Base-by-base conservation (phyloP, 2,888 invertebrate species). In the Dermolepida albohirtum region DNA sequence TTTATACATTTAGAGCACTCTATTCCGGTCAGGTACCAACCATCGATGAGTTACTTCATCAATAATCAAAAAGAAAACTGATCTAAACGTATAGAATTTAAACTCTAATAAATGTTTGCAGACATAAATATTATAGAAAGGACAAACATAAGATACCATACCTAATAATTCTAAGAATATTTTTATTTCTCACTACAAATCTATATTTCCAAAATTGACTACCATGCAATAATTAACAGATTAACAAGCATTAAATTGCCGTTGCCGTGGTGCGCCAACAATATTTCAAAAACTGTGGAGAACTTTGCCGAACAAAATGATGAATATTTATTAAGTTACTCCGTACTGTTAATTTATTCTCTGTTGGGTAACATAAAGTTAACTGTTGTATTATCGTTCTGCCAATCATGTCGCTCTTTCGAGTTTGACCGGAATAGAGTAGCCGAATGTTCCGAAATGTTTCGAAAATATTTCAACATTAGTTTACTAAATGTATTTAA, bases 281-380 rank as follows among this genome's bases (percentile, higher is more conserved):
- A 17, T 62, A 47, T 62, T 62, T 62, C 59, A 62, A 62, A 62
- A 62, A 62, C 27, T 62, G 44, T 29, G 29, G 34, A 29, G 47
- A 62, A 62, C 49, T 62, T 49, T 16, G 47, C 44, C 47, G 47
- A 59, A 62, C 59, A 34, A 47, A 62, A 39, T 47, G 47, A 62
- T 62, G 59, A 62, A 62, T 62, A 62, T 62, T 62, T 62, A 62
- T 62, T 62, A 62, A 62, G 59, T 62, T 62, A 27, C 59, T 59
- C 44, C 43, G 47, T 47, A 47, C 47, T 47, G 47, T 34, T 62
- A 62, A 62, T 62, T 57, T 62, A 62, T 62, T 62, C 59, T 22
- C 47, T 27, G 47, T 49, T 14, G 59, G 59, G 49, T 47, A 47
- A 49, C 43, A 57, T 44, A 43, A 57, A 47, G 59, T 62, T 47